Evolutionary conservation across 1,140 invertebrate species (phyloP), one percentile per base, ranked within the genome.

Genomic region (Holcopasites calliopsidis): DNA sequence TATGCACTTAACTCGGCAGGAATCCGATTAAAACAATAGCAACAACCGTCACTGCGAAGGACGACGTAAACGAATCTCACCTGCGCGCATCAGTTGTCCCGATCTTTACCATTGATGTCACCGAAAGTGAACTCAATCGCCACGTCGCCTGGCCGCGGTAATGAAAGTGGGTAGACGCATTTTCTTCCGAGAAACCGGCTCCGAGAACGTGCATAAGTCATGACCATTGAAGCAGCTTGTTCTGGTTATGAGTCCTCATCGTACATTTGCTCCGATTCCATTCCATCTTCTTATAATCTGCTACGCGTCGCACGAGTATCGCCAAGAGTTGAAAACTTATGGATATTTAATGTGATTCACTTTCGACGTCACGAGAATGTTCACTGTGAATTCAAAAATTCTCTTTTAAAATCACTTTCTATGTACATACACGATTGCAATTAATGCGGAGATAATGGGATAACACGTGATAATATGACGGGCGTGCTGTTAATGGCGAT

Each of bases 91-190:
- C 86, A 82, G 85, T 86, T 86, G 80, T 85, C 78, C 75, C 75
- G 77, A 68, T 76, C 70, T 86, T 79, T 84, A n/a, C 79, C 86
- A 86, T 89, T 86, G 86, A 86, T 85, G 82, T 84, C 77, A 65
- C 52, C 62, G 76, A 81, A 78, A 84, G 78, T 23, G 80, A 87
- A 78, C 77, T 71, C 78, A 77, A 80, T 80, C 74, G 28, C n/a
- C n/a, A n/a, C n/a, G n/a, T 68, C 76, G 77, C 50, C 74, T 81
- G 75, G 64, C 58, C 60, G 57, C 61, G 52, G 60, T 72, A 81
- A 86, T 76, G 84, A 88, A 86, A 88, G 86, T 77, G 65, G 82
- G 69, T 78, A 76, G 81, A 57, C 50, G 54, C 49, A 64, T 78
- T 80, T 83, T 77, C 76, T 49, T 73, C 64, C 42, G 42, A 66